Evolutionary conservation across 2,888 invertebrate species (phyloP).

Genomic region (Xylota segnis): DNA sequence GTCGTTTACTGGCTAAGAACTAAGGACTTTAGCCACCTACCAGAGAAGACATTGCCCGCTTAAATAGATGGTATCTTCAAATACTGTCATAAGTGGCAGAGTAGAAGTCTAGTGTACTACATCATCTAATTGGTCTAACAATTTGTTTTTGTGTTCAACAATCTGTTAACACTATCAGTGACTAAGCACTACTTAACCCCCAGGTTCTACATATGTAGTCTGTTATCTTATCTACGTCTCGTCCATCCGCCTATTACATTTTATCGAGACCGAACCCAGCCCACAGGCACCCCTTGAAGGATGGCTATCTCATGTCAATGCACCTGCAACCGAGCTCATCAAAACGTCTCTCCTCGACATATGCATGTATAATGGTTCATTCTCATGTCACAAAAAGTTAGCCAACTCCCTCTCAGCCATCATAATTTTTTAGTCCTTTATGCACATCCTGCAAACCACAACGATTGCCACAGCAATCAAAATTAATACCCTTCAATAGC

Average conservation of each 20-base stretch:
- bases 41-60: too few relatives aligned
- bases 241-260: slow-evolving; percentile 9
- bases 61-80: too few relatives aligned
- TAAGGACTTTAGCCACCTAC: too few relatives aligned
- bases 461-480: slow-evolving; percentile 59
- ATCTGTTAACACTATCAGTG: slow-evolving; percentile 7
- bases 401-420: neutral
- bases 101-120: too few relatives aligned
- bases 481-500: slow-evolving; percentile 68
- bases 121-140: too few relatives aligned
- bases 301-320: slow-evolving; percentile 29
- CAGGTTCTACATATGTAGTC: slow-evolving; percentile 15
- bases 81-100: too few relatives aligned
- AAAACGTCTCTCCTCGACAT: neutral
- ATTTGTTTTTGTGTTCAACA: neutral
- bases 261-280: slow-evolving; percentile 3
- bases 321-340: slow-evolving; percentile 18
- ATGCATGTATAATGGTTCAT: neutral
- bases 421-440: neutral
- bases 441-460: slow-evolving; percentile 18
- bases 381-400: slow-evolving; percentile 17
- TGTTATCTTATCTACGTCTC: slow-evolving; percentile 18
- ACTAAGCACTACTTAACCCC: neutral
- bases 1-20: too few relatives aligned
- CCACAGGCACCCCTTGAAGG: neutral